phyloP scores from a whole-genome alignment of 2,888 invertebrate genomes.

The Dexiosoma caninum region DNA sequence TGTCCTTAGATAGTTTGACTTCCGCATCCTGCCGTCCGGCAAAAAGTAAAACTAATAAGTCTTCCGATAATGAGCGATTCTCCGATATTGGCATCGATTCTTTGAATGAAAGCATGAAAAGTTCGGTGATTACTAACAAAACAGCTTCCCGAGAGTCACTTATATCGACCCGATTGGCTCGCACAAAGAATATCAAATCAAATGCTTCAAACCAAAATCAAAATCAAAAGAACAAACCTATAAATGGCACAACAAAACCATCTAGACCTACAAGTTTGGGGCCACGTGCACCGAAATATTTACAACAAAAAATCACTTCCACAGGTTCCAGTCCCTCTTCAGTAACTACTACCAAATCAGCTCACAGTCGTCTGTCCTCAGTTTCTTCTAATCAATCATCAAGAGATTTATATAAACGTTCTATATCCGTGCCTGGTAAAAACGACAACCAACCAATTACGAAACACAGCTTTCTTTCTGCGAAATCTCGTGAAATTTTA shows the following conservation, averaged over 20 bases:
- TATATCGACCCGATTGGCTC: slow-evolving; percentile 73
- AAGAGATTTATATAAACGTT: slow-evolving; percentile 76
- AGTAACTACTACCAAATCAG: slow-evolving; percentile 76
- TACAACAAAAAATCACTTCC: slow-evolving; percentile 72
- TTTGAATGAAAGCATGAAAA: slow-evolving; percentile 77
- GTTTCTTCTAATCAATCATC: slow-evolving; percentile 76
- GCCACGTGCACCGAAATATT: slow-evolving; percentile 66
- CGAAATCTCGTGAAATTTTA: slow-evolving; percentile 77
- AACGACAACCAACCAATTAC: slow-evolving; percentile 56
- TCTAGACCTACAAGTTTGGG: slow-evolving; percentile 61
- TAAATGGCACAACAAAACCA: slow-evolving; percentile 51
- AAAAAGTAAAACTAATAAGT: slow-evolving; percentile 64
- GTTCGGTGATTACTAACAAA: slow-evolving; percentile 77
- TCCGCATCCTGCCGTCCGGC: slow-evolving; percentile 71
- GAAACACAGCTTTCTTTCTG: slow-evolving; percentile 76
- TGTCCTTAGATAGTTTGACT: slow-evolving; percentile 76
- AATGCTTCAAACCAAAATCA: slow-evolving; percentile 47
- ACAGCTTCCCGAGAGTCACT: slow-evolving; percentile 77
- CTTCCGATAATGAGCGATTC: slow-evolving; percentile 67
- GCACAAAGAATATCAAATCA: slow-evolving; percentile 51
- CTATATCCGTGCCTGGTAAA: slow-evolving; percentile 75
- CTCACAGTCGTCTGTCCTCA: slow-evolving; percentile 75
- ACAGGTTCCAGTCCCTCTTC: slow-evolving; percentile 77
- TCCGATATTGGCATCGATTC: slow-evolving; percentile 75
- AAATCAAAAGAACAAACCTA: slow-evolving; percentile 60